Evolutionary conservation across 2,113 vertebrate species (phyloP).

Genomic region (Brachypteracias leptosomus): DNA sequence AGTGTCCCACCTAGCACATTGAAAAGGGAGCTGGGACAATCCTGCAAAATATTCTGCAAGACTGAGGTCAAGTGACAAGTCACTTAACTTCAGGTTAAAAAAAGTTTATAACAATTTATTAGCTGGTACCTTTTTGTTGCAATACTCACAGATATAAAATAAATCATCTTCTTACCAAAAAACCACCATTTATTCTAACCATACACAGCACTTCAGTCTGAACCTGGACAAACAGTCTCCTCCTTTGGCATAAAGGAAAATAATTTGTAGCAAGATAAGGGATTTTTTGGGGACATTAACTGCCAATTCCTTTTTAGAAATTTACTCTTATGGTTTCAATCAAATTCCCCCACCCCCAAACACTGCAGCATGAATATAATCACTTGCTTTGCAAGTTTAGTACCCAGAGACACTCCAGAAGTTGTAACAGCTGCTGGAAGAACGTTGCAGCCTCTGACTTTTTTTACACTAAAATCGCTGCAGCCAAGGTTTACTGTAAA

Average conservation of each 20-base stretch:
- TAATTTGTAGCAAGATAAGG: not conserved
- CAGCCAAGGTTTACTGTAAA: slow-evolving; percentile 40
- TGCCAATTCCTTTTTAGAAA: not conserved
- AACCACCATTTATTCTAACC: not conserved
- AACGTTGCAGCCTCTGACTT: slow-evolving; percentile 16
- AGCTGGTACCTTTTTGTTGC: not conserved
- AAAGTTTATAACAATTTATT: not conserved
- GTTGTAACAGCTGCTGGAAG: slow-evolving; percentile 43
- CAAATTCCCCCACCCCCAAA: not conserved
- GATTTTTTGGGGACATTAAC: not conserved
- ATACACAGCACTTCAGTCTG: not conserved
- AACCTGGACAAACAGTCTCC: not conserved
- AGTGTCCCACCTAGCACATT: not conserved
- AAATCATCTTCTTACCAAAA: not conserved
- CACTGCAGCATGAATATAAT: not conserved
- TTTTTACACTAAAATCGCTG: not conserved
- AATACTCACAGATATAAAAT: not conserved
- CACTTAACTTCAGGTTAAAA: not conserved
- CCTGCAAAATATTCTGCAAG: not conserved
- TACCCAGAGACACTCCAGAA: not conserved
- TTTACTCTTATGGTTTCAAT: not conserved
- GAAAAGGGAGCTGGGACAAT: not conserved
- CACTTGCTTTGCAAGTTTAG: not conserved
- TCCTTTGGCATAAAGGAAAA: not conserved
- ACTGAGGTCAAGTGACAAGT: not conserved